Base-by-base conservation (phyloP, 2,888 invertebrate genomes). In the Odontothrips loti region DNA sequence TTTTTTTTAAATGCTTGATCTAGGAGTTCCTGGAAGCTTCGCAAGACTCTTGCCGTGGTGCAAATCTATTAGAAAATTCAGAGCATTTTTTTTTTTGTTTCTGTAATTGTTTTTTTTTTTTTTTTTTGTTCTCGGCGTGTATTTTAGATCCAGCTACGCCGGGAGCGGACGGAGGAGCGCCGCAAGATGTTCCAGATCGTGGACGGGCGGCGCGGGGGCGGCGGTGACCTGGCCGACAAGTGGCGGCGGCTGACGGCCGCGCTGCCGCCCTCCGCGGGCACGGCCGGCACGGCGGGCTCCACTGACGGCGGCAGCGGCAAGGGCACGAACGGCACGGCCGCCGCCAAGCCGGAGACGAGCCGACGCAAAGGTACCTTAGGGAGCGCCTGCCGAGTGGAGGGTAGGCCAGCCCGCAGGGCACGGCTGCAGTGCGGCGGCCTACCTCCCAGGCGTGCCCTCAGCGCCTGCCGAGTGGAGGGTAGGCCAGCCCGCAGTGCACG, bases 141-240 rank as follows among this genome's bases (percentile, higher is more conserved):
- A 23, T 87, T 87, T 80, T 83, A 94, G 92, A 91, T 94, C 82
- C 96, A 96, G 88, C 86, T 96, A 82, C 91, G 94, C 34, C 91
- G 96, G 85, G 98, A 98, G 86, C 90, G 97, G 82, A 97, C 96
- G 0, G 98, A 97, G 88, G 97, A 97, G 86, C 90, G 97, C 82
- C 91, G 95, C 84, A 97, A 97, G 89, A 94, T 97, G 91, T 96
- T 96, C 85, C 95, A 95, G 88, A 89, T 96, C 85, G 96, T 94
- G 0, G 96, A 94, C 84, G 91, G 86, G 78, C 87, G 88, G 83
- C 87, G 87, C 68, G 85, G 86, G 68, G 88, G 88, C 82, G 84
- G 83, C 11, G 86, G 86, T 80, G 91, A 83, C 87, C 92, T 86
- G 86, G 90, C 85, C 85, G 90, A 81, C 88, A 87, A 75, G 68